Conservation (phyloP, 2,113 vertebrate species). For the Psettodes erumei region DNA sequence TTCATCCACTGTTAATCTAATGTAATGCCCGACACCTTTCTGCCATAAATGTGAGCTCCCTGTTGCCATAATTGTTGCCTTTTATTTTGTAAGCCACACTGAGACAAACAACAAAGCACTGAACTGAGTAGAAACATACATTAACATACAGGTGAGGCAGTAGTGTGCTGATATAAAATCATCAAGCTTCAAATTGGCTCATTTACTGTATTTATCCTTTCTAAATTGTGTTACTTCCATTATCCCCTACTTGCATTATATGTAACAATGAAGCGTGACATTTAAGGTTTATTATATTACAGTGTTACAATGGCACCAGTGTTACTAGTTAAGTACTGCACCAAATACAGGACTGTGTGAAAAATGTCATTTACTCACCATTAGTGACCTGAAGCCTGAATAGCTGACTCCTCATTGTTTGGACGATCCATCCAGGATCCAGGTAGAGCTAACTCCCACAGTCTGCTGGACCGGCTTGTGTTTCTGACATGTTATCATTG, state of each 20-base stretch:
- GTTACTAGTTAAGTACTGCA: no score
- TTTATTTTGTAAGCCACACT: no score
- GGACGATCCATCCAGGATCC: not conserved
- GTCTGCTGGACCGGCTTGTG: no score
- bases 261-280: slow-evolving; percentile 8
- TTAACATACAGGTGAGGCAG: not conserved
- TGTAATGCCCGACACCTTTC: not conserved
- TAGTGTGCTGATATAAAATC: no score
- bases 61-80: no score
- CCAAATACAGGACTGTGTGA: not conserved
- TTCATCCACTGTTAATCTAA: not conserved
- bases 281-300: no score
- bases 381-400: not conserved
- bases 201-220: not conserved
- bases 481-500: not conserved
- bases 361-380: not conserved
- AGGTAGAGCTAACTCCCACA: no score
- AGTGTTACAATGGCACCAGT: no score
- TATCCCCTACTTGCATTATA: not conserved
- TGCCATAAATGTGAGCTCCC: no score
- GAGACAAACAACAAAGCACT: no score
- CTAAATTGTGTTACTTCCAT: not conserved
- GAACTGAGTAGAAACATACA: no score
- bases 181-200: not conserved
- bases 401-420: slow-evolving; percentile 11